Conservation (phyloP, 1,140 invertebrate species). For the Littorina saxatilis region DNA sequence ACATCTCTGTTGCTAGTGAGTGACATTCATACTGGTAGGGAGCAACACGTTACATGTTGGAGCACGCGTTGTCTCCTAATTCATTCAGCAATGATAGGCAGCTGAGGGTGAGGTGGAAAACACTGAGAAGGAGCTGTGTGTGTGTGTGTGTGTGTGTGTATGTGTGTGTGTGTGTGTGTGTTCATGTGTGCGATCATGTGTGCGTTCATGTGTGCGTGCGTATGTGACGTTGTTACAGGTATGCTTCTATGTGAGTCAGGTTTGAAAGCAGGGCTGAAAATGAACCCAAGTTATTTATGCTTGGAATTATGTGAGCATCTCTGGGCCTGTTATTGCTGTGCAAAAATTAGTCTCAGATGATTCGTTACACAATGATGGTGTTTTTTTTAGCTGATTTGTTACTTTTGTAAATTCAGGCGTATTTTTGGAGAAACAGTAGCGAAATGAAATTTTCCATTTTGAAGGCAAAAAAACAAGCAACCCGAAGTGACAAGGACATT, state of each 20-base stretch:
- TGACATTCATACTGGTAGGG: no score
- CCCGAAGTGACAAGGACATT: no score
- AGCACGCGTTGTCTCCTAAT: no score
- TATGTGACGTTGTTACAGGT: background rate
- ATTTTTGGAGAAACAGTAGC: background rate
- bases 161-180: slow-evolving; percentile 2
- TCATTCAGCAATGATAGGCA: no score
- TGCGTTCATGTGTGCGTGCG: background rate
- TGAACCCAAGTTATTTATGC: background rate
- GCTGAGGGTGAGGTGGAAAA: no score
- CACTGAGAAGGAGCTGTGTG: no score
- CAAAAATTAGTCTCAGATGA: background rate
- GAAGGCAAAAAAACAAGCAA: background rate
- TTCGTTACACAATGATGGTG: background rate
- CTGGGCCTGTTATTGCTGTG: no score
- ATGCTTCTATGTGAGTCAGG: background rate
- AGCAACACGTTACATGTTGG: no score
- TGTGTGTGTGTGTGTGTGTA: no score
- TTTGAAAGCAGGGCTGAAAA: background rate
- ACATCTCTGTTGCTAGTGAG: no score
- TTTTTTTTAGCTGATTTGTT: background rate
- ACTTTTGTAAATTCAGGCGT: background rate
- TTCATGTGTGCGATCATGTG: background rate
- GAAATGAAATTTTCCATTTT: background rate
- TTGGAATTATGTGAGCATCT: background rate